Evolutionary conservation across 2,888 invertebrate genomes (phyloP).

Genomic region (Matsumyia berberina): DNA sequence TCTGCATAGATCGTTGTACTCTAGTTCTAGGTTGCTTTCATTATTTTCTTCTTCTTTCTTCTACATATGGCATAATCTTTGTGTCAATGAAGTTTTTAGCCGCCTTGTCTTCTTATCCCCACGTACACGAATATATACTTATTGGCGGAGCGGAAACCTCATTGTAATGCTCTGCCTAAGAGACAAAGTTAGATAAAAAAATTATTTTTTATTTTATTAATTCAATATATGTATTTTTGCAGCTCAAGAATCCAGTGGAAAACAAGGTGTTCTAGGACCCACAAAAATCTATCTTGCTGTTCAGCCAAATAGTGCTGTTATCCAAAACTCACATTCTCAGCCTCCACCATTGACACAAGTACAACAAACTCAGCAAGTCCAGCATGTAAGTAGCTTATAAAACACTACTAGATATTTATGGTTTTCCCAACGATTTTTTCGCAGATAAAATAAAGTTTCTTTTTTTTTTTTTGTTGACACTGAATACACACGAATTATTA

Average conservation of each 20-base stretch:
- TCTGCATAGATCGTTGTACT: too few species aligned
- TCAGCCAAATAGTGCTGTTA: conserved; percentile 87
- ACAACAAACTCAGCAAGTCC: conserved; percentile 82
- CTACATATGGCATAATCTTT: too few species aligned
- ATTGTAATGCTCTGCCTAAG: too few species aligned
- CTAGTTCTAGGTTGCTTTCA: too few species aligned
- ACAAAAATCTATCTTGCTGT: conserved; percentile 94
- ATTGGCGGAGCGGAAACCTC: too few species aligned
- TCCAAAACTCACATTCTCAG: conserved; percentile 83
- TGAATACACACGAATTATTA: conserved; percentile 24
- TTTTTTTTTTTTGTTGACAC: conserved; percentile 23
- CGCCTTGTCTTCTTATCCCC: too few species aligned
- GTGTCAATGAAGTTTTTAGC: too few species aligned
- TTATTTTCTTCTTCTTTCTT: too few species aligned
- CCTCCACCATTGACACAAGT: conserved; percentile 86
- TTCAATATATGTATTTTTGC: conserved; percentile 77
- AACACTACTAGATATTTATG: conserved; percentile 7
- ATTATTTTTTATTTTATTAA: background rate
- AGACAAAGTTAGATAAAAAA: too few species aligned
- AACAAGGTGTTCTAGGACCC: conserved; percentile 93
- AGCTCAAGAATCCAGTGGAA: conserved; percentile 94
- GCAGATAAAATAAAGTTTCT: conserved; percentile 30
- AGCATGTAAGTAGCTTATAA: conserved; percentile 84
- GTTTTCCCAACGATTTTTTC: conserved; percentile 12
- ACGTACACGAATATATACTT: too few species aligned